Base-by-base conservation (phyloP, 2,797 vertebrate species). In the Choloepus didactylus region DNA sequence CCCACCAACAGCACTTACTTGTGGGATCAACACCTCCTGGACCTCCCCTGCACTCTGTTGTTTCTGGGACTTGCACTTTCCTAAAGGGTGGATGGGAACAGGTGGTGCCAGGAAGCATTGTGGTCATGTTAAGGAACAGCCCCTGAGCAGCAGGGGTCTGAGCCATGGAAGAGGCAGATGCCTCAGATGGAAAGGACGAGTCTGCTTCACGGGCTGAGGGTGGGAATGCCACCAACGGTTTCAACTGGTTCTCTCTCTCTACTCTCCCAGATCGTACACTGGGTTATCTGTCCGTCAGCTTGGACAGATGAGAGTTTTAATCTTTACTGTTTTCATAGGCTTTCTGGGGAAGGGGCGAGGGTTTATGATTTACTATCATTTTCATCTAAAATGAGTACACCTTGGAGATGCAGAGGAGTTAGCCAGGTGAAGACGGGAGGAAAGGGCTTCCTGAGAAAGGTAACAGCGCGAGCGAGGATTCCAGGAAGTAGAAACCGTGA, bases 341-440 rank as follows among this genome's bases (percentile, higher is more conserved):
- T 77, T 80, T 76, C 86, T 62, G 44, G 64, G 62, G 41, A 84
- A 44, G 64, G 1, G 2, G 2, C 9, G 29, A 27, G 62, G 14
- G 19, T 21, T 81, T 90, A 46, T 10, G 89, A 11, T 51, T 82
- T 41, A 51, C 3, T 44, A 27, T 8, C 25, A 84, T 70, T 75
- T 93, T 88, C n/a, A 72, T 67, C 18, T 84, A 79, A 46, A 87
- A 69, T 89, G 64, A 80, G 27, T 70, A 87, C 86, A 29, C 23
- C 66, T 60, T 9, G 35, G 31, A 85, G 38, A 76, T 7, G 56
- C 44, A 76, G 0, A 84, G 31, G 21, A 66, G 54, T 44, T 35
- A 73, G 38, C 11, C 67, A 91, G 69, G 77, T 69, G 75, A 93
- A 77, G 49, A 67, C 9, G 46, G 18, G 4, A 3, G 6, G 6